Percentiles rank a stretch among this genome's conserved stretches.
Conservation (phyloP, 2,113 vertebrate species). For the Cynopterus brachyotis region DNA sequence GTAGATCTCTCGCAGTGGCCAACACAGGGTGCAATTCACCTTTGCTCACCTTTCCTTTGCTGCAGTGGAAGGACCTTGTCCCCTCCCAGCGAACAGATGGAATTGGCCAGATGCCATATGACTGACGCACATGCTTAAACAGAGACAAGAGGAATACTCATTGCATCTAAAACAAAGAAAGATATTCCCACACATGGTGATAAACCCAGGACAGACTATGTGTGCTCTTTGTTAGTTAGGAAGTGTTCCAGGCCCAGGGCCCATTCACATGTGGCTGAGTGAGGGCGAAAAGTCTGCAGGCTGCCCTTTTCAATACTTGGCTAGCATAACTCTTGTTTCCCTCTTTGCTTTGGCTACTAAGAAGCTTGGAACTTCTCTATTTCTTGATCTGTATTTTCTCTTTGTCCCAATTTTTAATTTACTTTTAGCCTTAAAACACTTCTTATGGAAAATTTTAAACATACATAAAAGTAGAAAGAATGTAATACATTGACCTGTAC, state of each 20-base stretch:
- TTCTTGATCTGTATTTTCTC: slow-evolving; percentile 11
- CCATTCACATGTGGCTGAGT: not conserved
- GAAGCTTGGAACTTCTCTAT: not conserved
- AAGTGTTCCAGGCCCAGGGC: not conserved
- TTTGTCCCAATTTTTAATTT: not conserved
- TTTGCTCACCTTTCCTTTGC: not conserved
- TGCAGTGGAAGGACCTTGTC: not conserved
- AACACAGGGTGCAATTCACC: not conserved
- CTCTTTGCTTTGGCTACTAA: slow-evolving; percentile 2
- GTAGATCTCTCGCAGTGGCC: not conserved
- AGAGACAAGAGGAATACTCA: not conserved
- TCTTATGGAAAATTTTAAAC: not conserved
- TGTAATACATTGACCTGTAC: not conserved
- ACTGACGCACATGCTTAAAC: not conserved
- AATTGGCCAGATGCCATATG: not conserved
- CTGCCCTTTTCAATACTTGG: not conserved
- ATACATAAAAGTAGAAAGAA: not conserved
- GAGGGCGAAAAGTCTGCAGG: not conserved
- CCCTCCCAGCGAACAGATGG: not conserved
- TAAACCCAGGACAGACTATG: not conserved
- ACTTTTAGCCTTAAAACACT: not conserved
- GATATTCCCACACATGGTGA: not conserved
- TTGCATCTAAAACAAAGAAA: not conserved
- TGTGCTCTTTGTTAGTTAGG: not conserved
- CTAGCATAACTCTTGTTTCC: not conserved